Conservation (phyloP, 2,113 vertebrate species). For the Grus americana region DNA sequence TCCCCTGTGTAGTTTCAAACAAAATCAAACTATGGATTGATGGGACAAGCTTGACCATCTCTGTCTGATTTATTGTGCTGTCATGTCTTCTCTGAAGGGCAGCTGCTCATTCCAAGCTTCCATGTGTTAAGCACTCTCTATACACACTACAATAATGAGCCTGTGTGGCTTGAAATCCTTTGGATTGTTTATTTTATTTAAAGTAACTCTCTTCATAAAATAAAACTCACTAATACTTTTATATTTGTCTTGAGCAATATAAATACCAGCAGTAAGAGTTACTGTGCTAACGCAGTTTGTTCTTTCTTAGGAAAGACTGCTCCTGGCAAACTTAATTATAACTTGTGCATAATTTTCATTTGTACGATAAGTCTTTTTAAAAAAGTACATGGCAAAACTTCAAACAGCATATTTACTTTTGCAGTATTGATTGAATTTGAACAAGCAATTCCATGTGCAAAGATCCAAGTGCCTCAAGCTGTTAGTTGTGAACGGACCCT, state of each 20-base stretch:
- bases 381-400: neutral
- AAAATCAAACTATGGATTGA: neutral
- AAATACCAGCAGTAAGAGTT: neutral
- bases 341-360: neutral
- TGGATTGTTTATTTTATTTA: constrained; percentile 42
- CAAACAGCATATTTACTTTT: neutral
- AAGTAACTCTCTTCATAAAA: constrained; percentile 29
- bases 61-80: neutral
- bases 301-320: neutral
- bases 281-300: neutral
- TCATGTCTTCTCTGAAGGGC: neutral
- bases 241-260: neutral
- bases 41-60: neutral
- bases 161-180: constrained; percentile 14
- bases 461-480: neutral
- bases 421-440: neutral
- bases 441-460: neutral
- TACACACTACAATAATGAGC: neutral
- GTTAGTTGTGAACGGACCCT: neutral
- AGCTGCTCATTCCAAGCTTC: constrained; percentile 38
- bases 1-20: neutral
- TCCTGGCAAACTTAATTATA: neutral
- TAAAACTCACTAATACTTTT: constrained; percentile 7
- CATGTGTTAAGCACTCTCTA: neutral
- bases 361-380: neutral